phyloP scores from a whole-genome alignment of 2,888 invertebrate species.

The Pheosia gnoma region DNA sequence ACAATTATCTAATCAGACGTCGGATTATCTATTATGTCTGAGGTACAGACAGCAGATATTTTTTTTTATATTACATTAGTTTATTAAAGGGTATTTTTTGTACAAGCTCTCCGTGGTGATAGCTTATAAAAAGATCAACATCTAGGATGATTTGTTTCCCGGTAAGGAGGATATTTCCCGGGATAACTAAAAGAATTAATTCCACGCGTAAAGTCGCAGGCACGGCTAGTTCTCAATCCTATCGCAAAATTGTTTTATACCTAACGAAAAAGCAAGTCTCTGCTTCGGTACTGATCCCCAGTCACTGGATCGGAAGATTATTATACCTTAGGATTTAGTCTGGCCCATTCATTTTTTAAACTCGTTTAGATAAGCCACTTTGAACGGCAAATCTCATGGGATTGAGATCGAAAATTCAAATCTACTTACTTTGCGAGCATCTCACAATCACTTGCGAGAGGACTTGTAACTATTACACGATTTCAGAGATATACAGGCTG shows the following conservation, averaged over 20 bases:
- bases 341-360: conserved; percentile 42
- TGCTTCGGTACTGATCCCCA: conserved; percentile 23
- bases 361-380: conserved; percentile 44
- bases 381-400: conserved; percentile 42
- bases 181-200: no score
- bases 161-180: no score
- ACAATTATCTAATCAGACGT: not conserved
- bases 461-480: not conserved
- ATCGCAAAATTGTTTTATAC: conserved; percentile 1
- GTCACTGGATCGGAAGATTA: conserved; percentile 41
- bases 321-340: conserved; percentile 31
- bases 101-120: no score
- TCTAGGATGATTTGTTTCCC: no score
- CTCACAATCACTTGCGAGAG: not conserved
- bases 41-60: no score
- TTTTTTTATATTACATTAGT: not conserved
- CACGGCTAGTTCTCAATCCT: no score
- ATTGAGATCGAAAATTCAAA: conserved; percentile 31
- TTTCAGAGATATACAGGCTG: not conserved
- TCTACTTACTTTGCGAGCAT: conserved; percentile 10
- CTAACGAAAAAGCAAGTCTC: conserved; percentile 10
- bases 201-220: no score
- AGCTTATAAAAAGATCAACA: no score
- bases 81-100: not conserved
- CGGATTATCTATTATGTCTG: not conserved